phyloP scores from a whole-genome alignment of 2,113 vertebrate genomes.

The Calidris pugnax region DNA sequence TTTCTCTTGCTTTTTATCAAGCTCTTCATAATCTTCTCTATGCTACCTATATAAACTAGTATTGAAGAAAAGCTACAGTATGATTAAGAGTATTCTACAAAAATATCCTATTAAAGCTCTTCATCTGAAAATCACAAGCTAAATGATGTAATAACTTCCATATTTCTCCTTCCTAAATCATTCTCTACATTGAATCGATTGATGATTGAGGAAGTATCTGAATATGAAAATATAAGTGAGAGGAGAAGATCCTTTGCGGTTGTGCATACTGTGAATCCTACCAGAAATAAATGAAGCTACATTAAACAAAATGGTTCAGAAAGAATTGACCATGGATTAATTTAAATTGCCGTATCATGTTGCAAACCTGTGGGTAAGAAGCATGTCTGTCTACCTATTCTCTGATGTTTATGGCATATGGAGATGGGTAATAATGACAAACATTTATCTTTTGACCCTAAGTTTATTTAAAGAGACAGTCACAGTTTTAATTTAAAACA shows the following conservation, averaged over 20 bases:
- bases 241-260: neutral
- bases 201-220: neutral
- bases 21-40: conserved; percentile 8
- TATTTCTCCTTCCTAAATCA: conserved; percentile 12
- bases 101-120: conserved; percentile 15
- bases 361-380: neutral
- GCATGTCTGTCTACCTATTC: neutral
- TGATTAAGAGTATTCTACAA: neutral
- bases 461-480: neutral
- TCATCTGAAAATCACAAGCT: conserved; percentile 38
- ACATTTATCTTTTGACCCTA: neutral
- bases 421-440: neutral
- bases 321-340: neutral
- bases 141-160: conserved; percentile 18
- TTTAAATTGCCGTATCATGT: neutral
- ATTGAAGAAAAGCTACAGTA: conserved; percentile 1
- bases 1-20: conserved; percentile 44
- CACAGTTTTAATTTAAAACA: neutral
- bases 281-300: conserved; percentile 4
- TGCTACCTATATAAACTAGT: neutral
- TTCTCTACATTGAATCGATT: conserved; percentile 19
- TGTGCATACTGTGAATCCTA: neutral
- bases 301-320: neutral
- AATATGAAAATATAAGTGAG: neutral
- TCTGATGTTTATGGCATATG: neutral